These are phyloP conservation scores for Drosophila vallismaia DNA, from an alignment of 2,888 invertebrate genomes.

Conservation along the genomic window DNA sequence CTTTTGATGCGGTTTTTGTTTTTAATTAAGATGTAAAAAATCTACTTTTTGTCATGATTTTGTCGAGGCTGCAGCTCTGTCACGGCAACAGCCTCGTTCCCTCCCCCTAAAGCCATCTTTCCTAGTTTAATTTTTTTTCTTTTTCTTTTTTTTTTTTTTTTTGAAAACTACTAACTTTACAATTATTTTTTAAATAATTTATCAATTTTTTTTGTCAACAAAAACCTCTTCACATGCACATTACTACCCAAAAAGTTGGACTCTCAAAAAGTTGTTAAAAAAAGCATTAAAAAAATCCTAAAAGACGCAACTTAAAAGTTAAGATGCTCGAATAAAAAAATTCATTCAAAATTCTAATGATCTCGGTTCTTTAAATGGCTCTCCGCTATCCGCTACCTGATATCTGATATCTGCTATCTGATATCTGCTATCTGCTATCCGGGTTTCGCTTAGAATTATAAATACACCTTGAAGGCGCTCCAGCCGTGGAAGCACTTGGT, in stretches of 20 bases:
- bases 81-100: slow-evolving; percentile 52
- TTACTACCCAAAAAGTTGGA: background rate
- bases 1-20: slow-evolving; percentile 11
- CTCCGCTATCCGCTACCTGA: background rate
- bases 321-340: background rate
- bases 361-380: background rate
- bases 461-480: slow-evolving; percentile 91
- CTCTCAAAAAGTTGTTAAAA: background rate
- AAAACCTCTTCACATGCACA: slow-evolving; percentile 2
- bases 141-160: background rate
- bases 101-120: background rate
- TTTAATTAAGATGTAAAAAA: slow-evolving; percentile 46
- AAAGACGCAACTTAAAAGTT: background rate
- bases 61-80: slow-evolving; percentile 57
- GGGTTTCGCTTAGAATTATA: slow-evolving; percentile 43
- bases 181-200: slow-evolving; percentile 2
- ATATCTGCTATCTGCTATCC: too few relatives aligned
- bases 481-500: slow-evolving; percentile 99
- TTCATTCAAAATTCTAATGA: background rate
- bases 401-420: too few relatives aligned
- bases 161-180: background rate
- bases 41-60: slow-evolving; percentile 22
- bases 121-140: background rate
- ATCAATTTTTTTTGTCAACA: background rate
- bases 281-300: background rate